phyloP scores from a whole-genome alignment of 2,888 invertebrate genomes.

The Apotomis turbidana region DNA sequence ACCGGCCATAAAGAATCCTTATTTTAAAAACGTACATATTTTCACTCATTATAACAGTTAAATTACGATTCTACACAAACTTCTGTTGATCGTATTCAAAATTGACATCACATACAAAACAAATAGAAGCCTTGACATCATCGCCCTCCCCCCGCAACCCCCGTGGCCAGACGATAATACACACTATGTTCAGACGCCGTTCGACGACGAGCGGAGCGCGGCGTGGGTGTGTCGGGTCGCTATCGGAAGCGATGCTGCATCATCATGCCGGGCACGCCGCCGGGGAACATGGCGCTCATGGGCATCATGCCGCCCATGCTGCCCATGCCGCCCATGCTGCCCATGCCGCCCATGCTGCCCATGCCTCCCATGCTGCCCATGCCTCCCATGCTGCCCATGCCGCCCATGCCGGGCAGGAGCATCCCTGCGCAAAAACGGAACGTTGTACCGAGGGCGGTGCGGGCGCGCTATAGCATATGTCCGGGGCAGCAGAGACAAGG shows the following conservation, averaged over 20 bases:
- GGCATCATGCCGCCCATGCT: constrained; percentile 78
- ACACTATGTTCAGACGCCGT: constrained; percentile 42
- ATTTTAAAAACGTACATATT: no score
- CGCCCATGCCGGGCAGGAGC: constrained; percentile 65
- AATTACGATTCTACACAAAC: no score
- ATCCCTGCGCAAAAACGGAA: constrained; percentile 68
- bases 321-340: constrained; percentile 61
- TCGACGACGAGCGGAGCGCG: constrained; percentile 45
- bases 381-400: constrained; percentile 63
- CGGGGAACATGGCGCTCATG: constrained; percentile 82
- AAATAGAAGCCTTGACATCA: no score
- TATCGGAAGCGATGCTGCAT: constrained; percentile 96
- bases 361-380: constrained; percentile 66
- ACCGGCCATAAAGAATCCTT: no score
- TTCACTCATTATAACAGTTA: no score
- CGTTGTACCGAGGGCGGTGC: constrained; percentile 42
- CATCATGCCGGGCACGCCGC: constrained; percentile 78
- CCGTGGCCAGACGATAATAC: constrained; percentile 18
- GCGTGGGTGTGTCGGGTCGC: constrained; percentile 59
- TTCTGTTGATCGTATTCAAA: no score
- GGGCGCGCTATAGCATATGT: constrained; percentile 59
- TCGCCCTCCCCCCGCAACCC: constrained; percentile 6
- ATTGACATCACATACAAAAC: no score
- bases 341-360: constrained; percentile 67
- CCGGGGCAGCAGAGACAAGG: constrained; percentile 47